Percentiles rank a stretch among this genome's conserved stretches.
phyloP scores from a whole-genome alignment of 2,797 vertebrate genomes.

The Argentina silus region DNA sequence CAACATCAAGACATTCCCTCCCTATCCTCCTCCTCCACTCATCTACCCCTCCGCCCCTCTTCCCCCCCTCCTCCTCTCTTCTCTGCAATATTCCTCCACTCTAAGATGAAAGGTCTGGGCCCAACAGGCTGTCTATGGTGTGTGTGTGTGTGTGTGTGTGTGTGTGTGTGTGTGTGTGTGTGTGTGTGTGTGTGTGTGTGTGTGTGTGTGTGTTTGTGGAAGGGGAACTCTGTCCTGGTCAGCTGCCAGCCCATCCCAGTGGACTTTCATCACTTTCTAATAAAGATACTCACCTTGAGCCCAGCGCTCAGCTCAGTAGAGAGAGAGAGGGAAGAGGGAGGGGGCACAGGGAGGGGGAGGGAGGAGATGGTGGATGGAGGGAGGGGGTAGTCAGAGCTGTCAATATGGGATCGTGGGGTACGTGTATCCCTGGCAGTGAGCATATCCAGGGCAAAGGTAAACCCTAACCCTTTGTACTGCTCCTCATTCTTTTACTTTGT shows the following conservation, averaged over 20 bases:
- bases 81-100: constrained; percentile 2
- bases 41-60: background rate
- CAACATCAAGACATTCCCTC: background rate
- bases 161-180: background rate
- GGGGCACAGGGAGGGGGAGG: no score
- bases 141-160: background rate
- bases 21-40: background rate
- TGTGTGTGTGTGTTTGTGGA: constrained; percentile 12
- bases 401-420: constrained; percentile 11
- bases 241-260: constrained; percentile 25
- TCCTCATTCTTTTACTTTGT: background rate
- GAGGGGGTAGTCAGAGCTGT: constrained; percentile 30
- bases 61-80: background rate
- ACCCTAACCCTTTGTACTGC: background rate
- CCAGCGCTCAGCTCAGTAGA: constrained; percentile 13
- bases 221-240: constrained; percentile 17
- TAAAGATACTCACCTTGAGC: constrained; percentile 42
- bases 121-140: background rate
- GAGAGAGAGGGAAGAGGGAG: constrained; percentile 19
- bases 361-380: background rate
- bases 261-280: constrained; percentile 36
- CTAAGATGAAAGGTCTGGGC: constrained; percentile 2
- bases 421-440: constrained; percentile 28
- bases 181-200: constrained; percentile 5
- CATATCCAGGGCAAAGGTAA: constrained; percentile 28